Evolutionary conservation across 2,797 vertebrate species (phyloP), one percentile per base, ranked within the genome.

Genomic region (Aplochiton taeniatus): DNA sequence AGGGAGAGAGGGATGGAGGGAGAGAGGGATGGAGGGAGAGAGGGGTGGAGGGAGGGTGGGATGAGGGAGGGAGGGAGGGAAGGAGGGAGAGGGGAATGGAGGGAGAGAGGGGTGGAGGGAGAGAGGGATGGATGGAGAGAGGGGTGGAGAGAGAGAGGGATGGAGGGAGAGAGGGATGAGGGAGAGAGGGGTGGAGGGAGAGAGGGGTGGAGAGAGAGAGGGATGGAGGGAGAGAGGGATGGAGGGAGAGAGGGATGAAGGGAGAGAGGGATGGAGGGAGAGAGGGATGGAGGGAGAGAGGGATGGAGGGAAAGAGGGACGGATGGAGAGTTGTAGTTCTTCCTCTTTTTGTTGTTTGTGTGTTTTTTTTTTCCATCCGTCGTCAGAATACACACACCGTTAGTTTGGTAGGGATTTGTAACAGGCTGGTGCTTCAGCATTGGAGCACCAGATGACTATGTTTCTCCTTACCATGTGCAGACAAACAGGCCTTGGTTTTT

Each of bases 41-140:
- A 17, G 6, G 58, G 64, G 43, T 12, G 8, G 46, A 49, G 20
- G 7, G 16, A 43, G 13, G 16, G 45, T 42, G 0, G 13, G 53
- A 55, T 4, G 41, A 63, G 6, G 20, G 13, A 42, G 7, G 14
- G 50, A 54, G 8, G 45, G 61, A 52, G 4, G 2, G 42, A 63
- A 8, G n/a, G n/a, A n/a, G n/a, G n/a, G n/a, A n/a, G n/a, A n/a
- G n/a, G n/a, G 57, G 17, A 55, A 19, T 16, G n/a, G n/a, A 51
- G 12, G 8, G 53, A 56, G 20, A 12, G 53, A 56, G 13, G 20
- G 54, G 14, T 56, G 20, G 11, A 42, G 4, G 31, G n/a, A n/a
- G n/a, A n/a, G n/a, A n/a, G n/a, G n/a, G n/a, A n/a, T n/a, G 75
- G 68, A 65, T 75, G 11, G 53, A 70, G 51, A 58, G 53, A 47